Conservation (phyloP, 2,797 vertebrate species). For the Platyrinchus mystaceus region DNA sequence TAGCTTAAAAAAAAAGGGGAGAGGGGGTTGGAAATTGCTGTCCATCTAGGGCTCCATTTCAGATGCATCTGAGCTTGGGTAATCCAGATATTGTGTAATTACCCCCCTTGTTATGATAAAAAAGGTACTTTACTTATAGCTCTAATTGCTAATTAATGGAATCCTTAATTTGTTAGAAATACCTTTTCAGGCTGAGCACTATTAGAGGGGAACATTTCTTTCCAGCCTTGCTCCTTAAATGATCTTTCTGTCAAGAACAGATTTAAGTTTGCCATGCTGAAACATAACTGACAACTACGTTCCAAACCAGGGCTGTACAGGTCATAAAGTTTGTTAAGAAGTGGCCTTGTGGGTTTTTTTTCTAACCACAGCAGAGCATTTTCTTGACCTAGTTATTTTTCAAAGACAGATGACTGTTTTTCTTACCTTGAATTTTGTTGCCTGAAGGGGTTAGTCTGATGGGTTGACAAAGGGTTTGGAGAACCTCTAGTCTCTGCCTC, state of each 20-base stretch:
- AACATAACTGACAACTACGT: neutral
- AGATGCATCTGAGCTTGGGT: neutral
- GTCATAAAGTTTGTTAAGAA: neutral
- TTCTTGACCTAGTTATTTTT: conserved; percentile 28
- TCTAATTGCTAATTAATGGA: neutral
- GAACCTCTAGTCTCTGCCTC: neutral
- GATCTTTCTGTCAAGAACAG: neutral
- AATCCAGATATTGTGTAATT: neutral
- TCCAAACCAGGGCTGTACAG: neutral
- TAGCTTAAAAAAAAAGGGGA: neutral
- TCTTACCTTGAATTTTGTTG: neutral
- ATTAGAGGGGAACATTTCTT: neutral
- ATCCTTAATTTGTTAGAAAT: neutral
- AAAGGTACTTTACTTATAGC: neutral
- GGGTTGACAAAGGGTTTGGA: neutral
- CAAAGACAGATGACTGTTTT: neutral
- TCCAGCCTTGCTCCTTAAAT: neutral
- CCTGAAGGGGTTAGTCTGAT: neutral
- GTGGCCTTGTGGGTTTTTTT: neutral
- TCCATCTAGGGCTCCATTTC: neutral
- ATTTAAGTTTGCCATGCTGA: neutral
- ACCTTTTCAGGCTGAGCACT: neutral
- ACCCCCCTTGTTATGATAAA: neutral
- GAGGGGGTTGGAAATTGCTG: neutral
- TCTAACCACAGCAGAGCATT: neutral